Base-by-base conservation (phyloP, 2,797 vertebrate genomes). In the Mionectes olivaceus region DNA sequence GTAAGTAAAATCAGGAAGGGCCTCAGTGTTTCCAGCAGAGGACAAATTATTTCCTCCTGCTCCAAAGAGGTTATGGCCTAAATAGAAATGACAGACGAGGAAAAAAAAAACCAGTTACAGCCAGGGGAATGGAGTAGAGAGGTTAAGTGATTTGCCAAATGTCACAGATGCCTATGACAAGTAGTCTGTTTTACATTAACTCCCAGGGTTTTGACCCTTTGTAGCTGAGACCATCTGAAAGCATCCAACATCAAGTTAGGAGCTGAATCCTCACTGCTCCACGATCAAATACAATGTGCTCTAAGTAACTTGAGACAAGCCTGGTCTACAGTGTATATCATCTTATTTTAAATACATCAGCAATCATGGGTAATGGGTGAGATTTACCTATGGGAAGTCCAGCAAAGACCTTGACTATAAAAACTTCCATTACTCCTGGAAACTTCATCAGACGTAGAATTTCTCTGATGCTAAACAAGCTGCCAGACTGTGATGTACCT, bases 341-440 rank as follows among this genome's bases (percentile, higher is more conserved):
- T 80, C 44, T 46, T 64, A 14, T 74, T 90, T 87, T 35, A 94
- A 91, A 82, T 37, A 41, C 27, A 56, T 55, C 67, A 84, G 50
- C 61, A 84, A 22, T 64, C 25, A 19, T 0, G 5, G 28, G 10
- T 22, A 57, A 47, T 32, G 56, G 35, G 55, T 65, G 47, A 50
- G 81, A 91, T 91, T 98, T 97, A 99, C 99, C 99, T 95, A 98
- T 92, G 27, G 99, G 99, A 68, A 99, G 95, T 79, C 98, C 98
- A 32, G 98, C 97, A 13, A 98, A 77, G 28, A 99, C 97, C 97
- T 99, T 99, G 94, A 99, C 93, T 4, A 98, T 71, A 90, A 99
- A 99, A 47, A 98, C 97, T 13, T 97, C 97, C 61, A 89, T 94
- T 39, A 99, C 99, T 7, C 98, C 97, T 0, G 99, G 99, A 96